These are phyloP conservation scores for Mormyrus lacerda DNA, from an alignment of 2,113 vertebrate species.

Conservation along the genomic window DNA sequence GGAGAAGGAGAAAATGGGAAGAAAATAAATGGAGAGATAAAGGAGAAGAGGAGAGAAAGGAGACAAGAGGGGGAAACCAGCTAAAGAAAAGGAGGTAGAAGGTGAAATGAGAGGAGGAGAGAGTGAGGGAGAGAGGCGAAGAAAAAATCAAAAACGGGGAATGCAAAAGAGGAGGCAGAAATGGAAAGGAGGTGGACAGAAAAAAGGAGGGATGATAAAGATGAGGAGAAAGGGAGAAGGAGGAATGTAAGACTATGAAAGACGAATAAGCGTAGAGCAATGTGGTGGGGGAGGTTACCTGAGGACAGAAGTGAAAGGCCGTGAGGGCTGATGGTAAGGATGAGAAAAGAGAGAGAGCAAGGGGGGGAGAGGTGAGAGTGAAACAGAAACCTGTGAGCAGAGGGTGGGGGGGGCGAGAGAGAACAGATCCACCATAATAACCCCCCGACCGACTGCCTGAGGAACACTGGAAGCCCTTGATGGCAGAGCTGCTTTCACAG, in stretches of 20 bases:
- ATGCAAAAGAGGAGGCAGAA: not conserved
- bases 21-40: not conserved
- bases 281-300: not conserved
- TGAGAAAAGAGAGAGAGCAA: constrained; percentile 3
- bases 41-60: not conserved
- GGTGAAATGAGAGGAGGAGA: not conserved
- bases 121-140: not conserved
- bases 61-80: not conserved
- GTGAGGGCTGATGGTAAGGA: constrained; percentile 8
- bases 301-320: constrained; percentile 16
- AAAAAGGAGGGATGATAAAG: not conserved
- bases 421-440: not conserved
- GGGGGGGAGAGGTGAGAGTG: not conserved
- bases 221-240: not conserved
- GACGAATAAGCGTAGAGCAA: not conserved
- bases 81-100: not conserved
- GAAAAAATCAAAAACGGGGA: not conserved
- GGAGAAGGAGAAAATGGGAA: not conserved
- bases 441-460: not conserved
- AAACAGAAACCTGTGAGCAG: not conserved
- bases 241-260: not conserved
- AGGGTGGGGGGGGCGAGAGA: not conserved
- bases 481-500: not conserved
- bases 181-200: not conserved
- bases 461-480: not conserved